Evolutionary conservation across 2,113 vertebrate species (phyloP).

Genomic region (Pogona vitticeps): DNA sequence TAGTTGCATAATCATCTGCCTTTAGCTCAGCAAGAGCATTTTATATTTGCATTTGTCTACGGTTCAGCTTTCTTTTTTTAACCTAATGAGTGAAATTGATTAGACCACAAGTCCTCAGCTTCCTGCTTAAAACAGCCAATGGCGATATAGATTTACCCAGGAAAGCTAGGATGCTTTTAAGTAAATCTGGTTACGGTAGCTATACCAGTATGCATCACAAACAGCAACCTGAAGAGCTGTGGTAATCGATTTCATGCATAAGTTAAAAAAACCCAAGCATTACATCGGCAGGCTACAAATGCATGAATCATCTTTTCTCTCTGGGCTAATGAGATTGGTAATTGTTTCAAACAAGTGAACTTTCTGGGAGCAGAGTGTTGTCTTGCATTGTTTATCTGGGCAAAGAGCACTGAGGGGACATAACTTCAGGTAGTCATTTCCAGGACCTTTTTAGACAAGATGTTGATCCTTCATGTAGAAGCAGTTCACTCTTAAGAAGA

Average conservation of each 20-base stretch:
- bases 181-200: not conserved
- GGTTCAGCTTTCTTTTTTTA: not conserved
- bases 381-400: not conserved
- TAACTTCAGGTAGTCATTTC: not conserved
- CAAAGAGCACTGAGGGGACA: not conserved
- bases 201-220: not conserved
- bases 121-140: not conserved
- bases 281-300: not conserved
- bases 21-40: not conserved
- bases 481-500: too few species aligned
- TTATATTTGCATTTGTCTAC: not conserved
- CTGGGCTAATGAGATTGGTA: not conserved
- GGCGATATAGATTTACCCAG: not conserved
- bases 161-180: not conserved
- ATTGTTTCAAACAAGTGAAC: not conserved
- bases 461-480: too few species aligned
- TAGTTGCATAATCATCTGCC: not conserved
- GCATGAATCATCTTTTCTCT: not conserved
- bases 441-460: too few species aligned
- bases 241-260: not conserved
- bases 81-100: not conserved
- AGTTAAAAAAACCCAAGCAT: not conserved
- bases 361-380: not conserved
- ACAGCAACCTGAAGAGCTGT: not conserved
- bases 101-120: not conserved